A percentile compares a stretch with the other conserved stretches of the same genome.
Evolutionary conservation across 2,888 invertebrate species (phyloP).

Genomic region (Caenorhabditis zanzibari): DNA sequence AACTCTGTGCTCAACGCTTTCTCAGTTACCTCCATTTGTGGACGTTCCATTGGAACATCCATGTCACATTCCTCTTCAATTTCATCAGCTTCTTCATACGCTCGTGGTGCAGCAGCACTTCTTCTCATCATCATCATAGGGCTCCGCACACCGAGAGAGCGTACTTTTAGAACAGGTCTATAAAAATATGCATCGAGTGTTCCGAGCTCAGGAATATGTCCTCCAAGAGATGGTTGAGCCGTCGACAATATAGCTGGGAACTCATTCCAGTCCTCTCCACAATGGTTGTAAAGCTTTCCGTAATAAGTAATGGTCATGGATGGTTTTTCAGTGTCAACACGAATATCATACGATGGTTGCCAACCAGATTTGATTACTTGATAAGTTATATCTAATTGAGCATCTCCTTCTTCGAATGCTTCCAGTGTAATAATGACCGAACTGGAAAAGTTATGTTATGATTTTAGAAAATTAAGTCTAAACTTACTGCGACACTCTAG

Average conservation of each 20-base stretch:
- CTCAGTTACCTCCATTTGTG: slow-evolving; percentile 62
- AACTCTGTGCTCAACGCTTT: slow-evolving; percentile 82
- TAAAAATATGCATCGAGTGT: slow-evolving; percentile 78
- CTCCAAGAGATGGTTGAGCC: slow-evolving; percentile 77
- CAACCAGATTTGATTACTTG: slow-evolving; percentile 76
- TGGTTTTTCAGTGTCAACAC: slow-evolving; percentile 71
- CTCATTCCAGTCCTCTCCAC: slow-evolving; percentile 84
- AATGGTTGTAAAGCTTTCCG: slow-evolving; percentile 78
- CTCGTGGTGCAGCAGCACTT: background rate
- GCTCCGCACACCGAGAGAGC: background rate
- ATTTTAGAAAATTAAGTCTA: background rate
- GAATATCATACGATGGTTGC: slow-evolving; percentile 79
- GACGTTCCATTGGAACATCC: background rate
- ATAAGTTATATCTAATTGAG: slow-evolving; percentile 56
- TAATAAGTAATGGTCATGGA: slow-evolving; percentile 50
- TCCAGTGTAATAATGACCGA: slow-evolving; percentile 17
- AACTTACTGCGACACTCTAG: slow-evolving; percentile 1
- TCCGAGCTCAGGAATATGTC: slow-evolving; percentile 77
- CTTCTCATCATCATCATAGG: background rate
- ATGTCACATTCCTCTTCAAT: background rate
- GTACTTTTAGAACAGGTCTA: slow-evolving; percentile 8
- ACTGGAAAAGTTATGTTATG: background rate
- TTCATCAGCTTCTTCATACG: background rate
- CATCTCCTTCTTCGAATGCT: slow-evolving; percentile 26
- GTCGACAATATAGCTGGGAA: slow-evolving; percentile 74